phyloP scores from a whole-genome alignment of 2,113 vertebrate genomes.

The Montifringilla adamsi region DNA sequence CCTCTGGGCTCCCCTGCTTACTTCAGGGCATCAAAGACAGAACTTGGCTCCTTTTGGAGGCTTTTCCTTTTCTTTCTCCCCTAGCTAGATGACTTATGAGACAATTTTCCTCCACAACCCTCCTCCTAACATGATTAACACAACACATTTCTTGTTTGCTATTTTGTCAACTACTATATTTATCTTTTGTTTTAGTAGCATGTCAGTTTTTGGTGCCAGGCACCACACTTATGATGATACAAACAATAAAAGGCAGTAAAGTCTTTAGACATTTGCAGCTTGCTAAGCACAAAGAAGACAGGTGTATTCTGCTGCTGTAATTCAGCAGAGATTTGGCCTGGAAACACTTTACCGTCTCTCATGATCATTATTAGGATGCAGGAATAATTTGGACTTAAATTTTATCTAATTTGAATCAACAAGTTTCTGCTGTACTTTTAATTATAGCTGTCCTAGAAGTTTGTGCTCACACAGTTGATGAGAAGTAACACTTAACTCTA shows the following conservation, averaged over 20 bases:
- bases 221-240: background rate
- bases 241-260: background rate
- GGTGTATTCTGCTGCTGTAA: fast-evolving
- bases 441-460: background rate
- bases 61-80: background rate
- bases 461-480: background rate
- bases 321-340: background rate
- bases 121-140: background rate
- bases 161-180: background rate
- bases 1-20: background rate
- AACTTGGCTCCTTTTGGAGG: background rate
- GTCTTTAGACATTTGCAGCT: background rate
- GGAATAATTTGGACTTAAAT: background rate
- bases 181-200: background rate
- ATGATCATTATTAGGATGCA: background rate
- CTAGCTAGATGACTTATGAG: background rate
- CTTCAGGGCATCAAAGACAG: background rate
- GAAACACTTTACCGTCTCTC: background rate
- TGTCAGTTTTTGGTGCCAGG: background rate
- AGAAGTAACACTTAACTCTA: background rate
- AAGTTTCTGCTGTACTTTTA: background rate
- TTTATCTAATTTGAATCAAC: background rate
- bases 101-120: background rate
- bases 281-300: background rate
- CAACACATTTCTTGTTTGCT: background rate